These are phyloP conservation scores for Dromococcyx pavoninus DNA, from an alignment of 2,797 vertebrate species.

Conservation along the genomic window DNA sequence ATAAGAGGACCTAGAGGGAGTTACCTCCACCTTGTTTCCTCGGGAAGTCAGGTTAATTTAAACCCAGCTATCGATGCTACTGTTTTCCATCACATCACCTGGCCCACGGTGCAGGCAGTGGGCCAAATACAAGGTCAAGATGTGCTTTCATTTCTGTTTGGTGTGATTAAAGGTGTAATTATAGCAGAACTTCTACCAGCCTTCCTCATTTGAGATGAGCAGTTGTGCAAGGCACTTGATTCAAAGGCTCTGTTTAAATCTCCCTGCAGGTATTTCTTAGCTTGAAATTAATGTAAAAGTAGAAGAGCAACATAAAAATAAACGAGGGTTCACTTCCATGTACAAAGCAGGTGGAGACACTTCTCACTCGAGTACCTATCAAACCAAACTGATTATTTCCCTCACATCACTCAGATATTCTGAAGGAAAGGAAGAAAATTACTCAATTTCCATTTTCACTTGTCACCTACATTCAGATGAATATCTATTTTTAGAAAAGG, in stretches of 20 bases:
- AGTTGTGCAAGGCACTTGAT: background rate
- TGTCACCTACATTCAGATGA: constrained; percentile 51
- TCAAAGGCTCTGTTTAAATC: background rate
- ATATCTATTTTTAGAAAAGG: constrained; percentile 56
- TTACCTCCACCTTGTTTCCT: background rate
- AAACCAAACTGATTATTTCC: background rate
- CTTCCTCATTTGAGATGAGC: background rate
- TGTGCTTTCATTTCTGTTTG: background rate
- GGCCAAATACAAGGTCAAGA: background rate
- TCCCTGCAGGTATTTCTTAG: background rate
- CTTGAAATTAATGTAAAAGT: background rate
- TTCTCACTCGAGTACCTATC: background rate
- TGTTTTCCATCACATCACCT: background rate
- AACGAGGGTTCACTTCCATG: background rate
- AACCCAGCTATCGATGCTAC: background rate
- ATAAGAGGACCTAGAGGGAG: background rate
- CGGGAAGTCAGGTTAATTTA: background rate
- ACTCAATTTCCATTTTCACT: constrained; percentile 58
- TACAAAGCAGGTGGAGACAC: background rate
- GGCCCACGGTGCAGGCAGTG: background rate
- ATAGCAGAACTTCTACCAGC: background rate
- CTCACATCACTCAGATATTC: background rate
- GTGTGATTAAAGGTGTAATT: background rate
- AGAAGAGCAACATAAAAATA: background rate
- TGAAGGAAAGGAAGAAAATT: constrained; percentile 38